Percentiles rank a stretch among this genome's conserved stretches.
These are phyloP conservation scores for Mastacembelus armatus DNA, from an alignment of 2,797 vertebrate species.

Conservation along the genomic window DNA sequence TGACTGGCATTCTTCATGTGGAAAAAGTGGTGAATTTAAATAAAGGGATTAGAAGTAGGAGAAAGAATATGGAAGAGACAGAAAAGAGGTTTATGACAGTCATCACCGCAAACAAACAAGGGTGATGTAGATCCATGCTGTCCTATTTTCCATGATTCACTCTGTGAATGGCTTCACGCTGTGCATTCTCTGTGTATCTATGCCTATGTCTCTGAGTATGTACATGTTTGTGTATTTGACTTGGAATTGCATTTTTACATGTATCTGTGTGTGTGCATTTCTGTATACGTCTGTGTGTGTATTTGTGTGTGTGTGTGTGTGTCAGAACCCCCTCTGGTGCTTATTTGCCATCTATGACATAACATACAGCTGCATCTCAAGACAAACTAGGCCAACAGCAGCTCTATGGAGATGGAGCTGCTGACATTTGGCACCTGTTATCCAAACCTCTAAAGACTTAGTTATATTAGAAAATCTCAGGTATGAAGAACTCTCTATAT, in stretches of 20 bases:
- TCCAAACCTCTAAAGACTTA: slow-evolving; percentile 74
- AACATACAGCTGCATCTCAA: slow-evolving; percentile 75
- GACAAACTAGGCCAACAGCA: slow-evolving; percentile 75
- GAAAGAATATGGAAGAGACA: background rate
- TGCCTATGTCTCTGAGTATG: background rate
- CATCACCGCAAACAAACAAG: slow-evolving; percentile 33
- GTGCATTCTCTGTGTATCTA: slow-evolving; percentile 9
- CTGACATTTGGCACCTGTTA: slow-evolving; percentile 74
- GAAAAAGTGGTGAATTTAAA: background rate
- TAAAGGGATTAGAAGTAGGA: background rate
- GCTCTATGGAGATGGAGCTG: slow-evolving; percentile 63
- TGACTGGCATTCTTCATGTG: background rate
- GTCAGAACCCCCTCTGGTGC: slow-evolving; percentile 65
- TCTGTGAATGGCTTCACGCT: slow-evolving; percentile 18
- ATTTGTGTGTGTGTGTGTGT: slow-evolving; percentile 18
- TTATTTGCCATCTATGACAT: slow-evolving; percentile 75
- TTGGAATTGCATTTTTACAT: slow-evolving; percentile 17
- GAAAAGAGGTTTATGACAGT: slow-evolving; percentile 39
- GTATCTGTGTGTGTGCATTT: slow-evolving; percentile 10
- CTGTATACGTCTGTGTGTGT: slow-evolving; percentile 15
- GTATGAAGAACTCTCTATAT: slow-evolving; percentile 50
- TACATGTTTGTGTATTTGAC: slow-evolving; percentile 8
- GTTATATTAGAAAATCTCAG: slow-evolving; percentile 67
- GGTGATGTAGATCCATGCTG: slow-evolving; percentile 29
- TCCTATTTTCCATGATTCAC: slow-evolving; percentile 54